These are phyloP conservation scores for Antheraea pernyi DNA, from an alignment of 1,140 invertebrate genomes.

Conservation along the genomic window DNA sequence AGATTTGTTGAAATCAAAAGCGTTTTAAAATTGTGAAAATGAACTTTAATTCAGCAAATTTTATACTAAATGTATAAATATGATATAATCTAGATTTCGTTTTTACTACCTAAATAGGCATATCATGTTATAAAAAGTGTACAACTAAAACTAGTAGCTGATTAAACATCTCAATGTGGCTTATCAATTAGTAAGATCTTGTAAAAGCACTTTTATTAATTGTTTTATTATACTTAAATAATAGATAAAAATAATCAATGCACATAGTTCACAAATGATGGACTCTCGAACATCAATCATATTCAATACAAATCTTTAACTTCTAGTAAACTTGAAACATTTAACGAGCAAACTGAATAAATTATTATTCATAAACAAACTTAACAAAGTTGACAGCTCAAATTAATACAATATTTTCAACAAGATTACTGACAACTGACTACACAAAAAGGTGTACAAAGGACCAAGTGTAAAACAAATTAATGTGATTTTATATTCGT, in stretches of 20 bases:
- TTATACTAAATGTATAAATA: constrained; percentile 80
- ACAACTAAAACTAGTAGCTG: constrained; percentile 78
- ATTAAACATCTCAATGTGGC: constrained; percentile 77
- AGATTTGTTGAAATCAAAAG: constrained; percentile 44
- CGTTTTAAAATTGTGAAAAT: constrained; percentile 76
- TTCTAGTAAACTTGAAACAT: constrained; percentile 78
- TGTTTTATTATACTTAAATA: constrained; percentile 76
- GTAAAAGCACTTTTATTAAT: constrained; percentile 75
- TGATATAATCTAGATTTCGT: constrained; percentile 78
- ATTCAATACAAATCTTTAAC: constrained; percentile 72
- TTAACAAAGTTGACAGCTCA: constrained; percentile 78
- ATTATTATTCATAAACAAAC: constrained; percentile 79
- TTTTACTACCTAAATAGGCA: constrained; percentile 78
- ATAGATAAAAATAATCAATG: constrained; percentile 73
- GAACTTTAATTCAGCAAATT: constrained; percentile 79
- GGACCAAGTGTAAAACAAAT: constrained; percentile 43
- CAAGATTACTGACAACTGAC: constrained; percentile 55
- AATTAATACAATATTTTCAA: constrained; percentile 77
- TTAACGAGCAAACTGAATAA: constrained; percentile 79
- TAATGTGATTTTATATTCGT: constrained; percentile 41
- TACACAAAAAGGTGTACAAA: constrained; percentile 50
- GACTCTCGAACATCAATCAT: constrained; percentile 72
- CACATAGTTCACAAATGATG: constrained; percentile 72
- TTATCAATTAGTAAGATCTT: constrained; percentile 76
- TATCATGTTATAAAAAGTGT: constrained; percentile 78